These are phyloP conservation scores for Barypeithes pellucidus DNA, from an alignment of 2,888 invertebrate species.

Conservation along the genomic window DNA sequence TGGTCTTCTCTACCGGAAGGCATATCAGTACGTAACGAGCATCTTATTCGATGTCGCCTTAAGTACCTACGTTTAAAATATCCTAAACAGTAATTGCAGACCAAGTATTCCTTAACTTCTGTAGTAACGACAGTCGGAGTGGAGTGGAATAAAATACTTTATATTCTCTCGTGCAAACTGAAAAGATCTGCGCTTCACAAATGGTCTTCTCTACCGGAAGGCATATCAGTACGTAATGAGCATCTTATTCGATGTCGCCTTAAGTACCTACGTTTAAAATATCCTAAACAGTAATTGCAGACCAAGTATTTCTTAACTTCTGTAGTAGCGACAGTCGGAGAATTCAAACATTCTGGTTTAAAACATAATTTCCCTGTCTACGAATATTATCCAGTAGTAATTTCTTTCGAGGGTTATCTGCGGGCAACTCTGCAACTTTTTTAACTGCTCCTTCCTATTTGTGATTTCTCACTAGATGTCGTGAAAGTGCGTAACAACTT, in stretches of 20 bases:
- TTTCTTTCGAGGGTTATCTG: constrained; percentile 18
- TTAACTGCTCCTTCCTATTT: constrained; percentile 19
- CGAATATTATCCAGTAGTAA: constrained; percentile 34
- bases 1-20: constrained; percentile 14
- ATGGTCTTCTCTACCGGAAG: constrained; percentile 14
- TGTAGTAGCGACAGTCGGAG: constrained; percentile 5
- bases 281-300: constrained; percentile 40
- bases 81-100: constrained; percentile 37
- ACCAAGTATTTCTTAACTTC: constrained; percentile 11
- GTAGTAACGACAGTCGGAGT: constrained; percentile 2
- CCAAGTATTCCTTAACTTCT: constrained; percentile 13
- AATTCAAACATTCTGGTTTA: not conserved
- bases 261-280: constrained; percentile 40
- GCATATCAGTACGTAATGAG: not conserved
- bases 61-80: constrained; percentile 41
- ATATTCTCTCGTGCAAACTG: constrained; percentile 6
- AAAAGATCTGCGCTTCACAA: constrained; percentile 29
- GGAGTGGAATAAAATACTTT: not conserved
- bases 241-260: constrained; percentile 40
- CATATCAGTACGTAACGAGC: constrained; percentile 1
- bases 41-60: constrained; percentile 39
- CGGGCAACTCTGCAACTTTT: not conserved
- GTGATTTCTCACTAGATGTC: constrained; percentile 30
- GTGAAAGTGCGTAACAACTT: constrained; percentile 17
- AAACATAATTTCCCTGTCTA: constrained; percentile 47